Evolutionary conservation across 2,113 vertebrate genomes (phyloP).

Genomic region (Anser cygnoides): DNA sequence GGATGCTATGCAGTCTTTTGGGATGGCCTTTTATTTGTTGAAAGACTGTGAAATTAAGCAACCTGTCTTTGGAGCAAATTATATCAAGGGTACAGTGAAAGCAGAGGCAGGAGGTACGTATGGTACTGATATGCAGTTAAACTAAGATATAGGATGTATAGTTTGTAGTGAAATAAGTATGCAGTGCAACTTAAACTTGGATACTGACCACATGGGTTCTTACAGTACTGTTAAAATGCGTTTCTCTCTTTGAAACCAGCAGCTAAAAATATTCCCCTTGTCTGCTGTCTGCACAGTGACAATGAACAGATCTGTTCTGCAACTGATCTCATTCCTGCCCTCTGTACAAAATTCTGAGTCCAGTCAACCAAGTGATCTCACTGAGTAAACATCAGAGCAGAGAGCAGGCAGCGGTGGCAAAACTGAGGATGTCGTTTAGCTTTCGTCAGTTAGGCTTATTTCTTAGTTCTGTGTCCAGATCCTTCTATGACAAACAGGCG

Average conservation of each 20-base stretch:
- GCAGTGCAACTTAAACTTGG: not conserved
- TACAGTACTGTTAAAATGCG: not conserved
- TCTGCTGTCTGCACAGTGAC: not conserved
- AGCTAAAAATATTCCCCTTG: not conserved
- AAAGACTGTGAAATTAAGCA: slow-evolving; percentile 98
- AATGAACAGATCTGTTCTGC: not conserved
- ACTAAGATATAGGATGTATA: not conserved
- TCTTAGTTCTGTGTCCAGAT: not conserved
- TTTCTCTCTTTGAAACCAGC: not conserved
- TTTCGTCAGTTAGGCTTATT: not conserved
- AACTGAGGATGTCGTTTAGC: not conserved
- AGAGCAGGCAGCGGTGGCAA: not conserved
- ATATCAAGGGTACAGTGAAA: slow-evolving; percentile 88
- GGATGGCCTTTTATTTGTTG: slow-evolving; percentile 98
- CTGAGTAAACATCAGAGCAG: not conserved
- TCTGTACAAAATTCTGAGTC: not conserved
- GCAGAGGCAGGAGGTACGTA: slow-evolving; percentile 90
- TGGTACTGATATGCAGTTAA: not conserved
- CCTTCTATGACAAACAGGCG: not conserved
- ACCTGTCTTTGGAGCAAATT: slow-evolving; percentile 96
- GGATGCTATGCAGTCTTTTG: slow-evolving; percentile 91
- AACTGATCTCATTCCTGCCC: not conserved
- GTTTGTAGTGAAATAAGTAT: not conserved
- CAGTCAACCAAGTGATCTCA: not conserved
- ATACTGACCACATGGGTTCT: not conserved